A percentile compares a stretch with the other conserved stretches of the same genome.
Conservation (phyloP, 2,797 vertebrate species). For the Synanceia verrucosa region DNA sequence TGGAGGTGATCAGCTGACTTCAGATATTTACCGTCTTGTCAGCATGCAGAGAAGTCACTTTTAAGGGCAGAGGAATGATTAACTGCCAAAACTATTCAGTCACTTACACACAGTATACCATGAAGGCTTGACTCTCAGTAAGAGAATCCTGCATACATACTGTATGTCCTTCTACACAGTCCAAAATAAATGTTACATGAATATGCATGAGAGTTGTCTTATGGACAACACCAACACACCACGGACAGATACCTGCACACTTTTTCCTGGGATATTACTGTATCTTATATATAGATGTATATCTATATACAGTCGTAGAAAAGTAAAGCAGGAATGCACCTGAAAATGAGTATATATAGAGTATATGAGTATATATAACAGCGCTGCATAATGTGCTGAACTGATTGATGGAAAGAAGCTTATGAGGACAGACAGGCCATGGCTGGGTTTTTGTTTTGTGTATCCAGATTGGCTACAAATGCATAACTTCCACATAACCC, state of each 20-base stretch:
- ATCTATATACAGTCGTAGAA: not conserved
- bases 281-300: no score
- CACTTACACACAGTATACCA: constrained; percentile 2
- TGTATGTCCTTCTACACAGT: not conserved
- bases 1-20: constrained; percentile 30
- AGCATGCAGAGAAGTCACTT: not conserved
- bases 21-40: not conserved
- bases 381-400: constrained; percentile 2
- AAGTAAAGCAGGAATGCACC: not conserved
- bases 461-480: constrained; percentile 55
- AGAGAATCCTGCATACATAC: not conserved
- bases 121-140: not conserved
- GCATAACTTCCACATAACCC: constrained; percentile 56
- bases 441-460: constrained; percentile 39
- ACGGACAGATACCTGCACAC: not conserved
- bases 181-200: not conserved
- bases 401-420: constrained; percentile 51
- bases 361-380: no score
- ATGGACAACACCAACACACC: not conserved
- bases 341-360: no score
- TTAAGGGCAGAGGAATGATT: constrained; percentile 13
- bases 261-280: not conserved
- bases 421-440: constrained; percentile 34
- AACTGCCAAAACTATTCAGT: not conserved
- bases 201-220: not conserved